phyloP scores from a whole-genome alignment of 1,140 invertebrate species.

The Drosophila repleta region DNA sequence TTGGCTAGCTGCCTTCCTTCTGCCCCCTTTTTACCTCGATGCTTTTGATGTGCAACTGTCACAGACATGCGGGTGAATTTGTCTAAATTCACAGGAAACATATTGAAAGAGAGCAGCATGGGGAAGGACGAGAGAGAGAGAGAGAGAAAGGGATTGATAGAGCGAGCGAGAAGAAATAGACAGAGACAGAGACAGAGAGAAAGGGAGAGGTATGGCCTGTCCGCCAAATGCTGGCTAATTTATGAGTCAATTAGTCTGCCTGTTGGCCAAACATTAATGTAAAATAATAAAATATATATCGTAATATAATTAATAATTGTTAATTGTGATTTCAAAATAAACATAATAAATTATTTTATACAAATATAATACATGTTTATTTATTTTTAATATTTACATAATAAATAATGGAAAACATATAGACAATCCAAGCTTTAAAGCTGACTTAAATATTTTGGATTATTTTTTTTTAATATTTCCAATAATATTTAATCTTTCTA shows the following conservation, averaged over 20 bases:
- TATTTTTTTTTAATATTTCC: too few species aligned
- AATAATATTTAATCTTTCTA: too few species aligned
- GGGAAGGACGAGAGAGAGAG: neutral
- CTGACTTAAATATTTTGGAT: too few species aligned
- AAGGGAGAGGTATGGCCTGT: neutral
- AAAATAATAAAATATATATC: neutral
- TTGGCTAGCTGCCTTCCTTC: slow-evolving; percentile 41
- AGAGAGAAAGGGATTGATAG: neutral
- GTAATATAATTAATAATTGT: too few species aligned
- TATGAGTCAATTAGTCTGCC: slow-evolving; percentile 78
- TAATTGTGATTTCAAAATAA: too few species aligned
- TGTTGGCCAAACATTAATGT: slow-evolving; percentile 59
- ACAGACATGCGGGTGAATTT: slow-evolving; percentile 78
- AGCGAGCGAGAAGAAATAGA: neutral
- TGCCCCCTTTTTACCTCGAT: slow-evolving; percentile 4
- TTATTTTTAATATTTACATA: too few species aligned
- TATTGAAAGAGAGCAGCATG: slow-evolving; percentile 1
- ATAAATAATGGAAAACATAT: too few species aligned
- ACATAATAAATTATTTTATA: too few species aligned
- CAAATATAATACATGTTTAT: too few species aligned
- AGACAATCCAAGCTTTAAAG: neutral
- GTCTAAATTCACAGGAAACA: slow-evolving; percentile 57
- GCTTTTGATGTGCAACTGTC: slow-evolving; percentile 71
- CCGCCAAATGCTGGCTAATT: slow-evolving; percentile 56
- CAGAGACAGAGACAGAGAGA: neutral